These are phyloP conservation scores for Melinaea marsaeus DNA, from an alignment of 2,888 invertebrate species.

Conservation along the genomic window DNA sequence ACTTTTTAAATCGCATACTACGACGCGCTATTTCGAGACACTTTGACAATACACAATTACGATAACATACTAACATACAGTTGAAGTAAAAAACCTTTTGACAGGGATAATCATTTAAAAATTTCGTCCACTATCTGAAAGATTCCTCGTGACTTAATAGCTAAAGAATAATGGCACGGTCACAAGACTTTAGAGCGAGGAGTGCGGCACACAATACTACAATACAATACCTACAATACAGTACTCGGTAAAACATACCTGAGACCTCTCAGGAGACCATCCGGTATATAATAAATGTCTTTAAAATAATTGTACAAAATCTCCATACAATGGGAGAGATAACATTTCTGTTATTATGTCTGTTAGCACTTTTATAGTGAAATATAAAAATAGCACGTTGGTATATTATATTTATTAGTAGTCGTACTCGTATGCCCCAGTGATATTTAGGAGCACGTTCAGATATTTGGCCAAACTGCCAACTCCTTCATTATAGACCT, in stretches of 20 bases:
- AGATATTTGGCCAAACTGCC: constrained; percentile 48
- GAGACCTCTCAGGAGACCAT: no score
- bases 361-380: no score
- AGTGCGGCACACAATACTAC: no score
- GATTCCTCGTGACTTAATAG: background rate
- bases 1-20: constrained; percentile 34
- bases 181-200: no score
- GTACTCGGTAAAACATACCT: no score
- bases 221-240: no score
- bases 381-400: no score
- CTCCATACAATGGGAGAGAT: no score
- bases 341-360: no score
- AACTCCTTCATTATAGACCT: constrained; percentile 56
- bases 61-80: background rate
- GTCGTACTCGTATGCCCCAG: constrained; percentile 51
- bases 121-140: background rate
- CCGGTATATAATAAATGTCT: no score
- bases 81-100: background rate
- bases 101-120: background rate
- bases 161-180: background rate
- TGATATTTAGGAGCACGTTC: constrained; percentile 60
- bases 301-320: no score
- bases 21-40: constrained; percentile 44
- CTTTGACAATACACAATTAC: background rate
- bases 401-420: no score